Base-by-base conservation (phyloP, 2,888 invertebrate species). In the Byasa hedistus region DNA sequence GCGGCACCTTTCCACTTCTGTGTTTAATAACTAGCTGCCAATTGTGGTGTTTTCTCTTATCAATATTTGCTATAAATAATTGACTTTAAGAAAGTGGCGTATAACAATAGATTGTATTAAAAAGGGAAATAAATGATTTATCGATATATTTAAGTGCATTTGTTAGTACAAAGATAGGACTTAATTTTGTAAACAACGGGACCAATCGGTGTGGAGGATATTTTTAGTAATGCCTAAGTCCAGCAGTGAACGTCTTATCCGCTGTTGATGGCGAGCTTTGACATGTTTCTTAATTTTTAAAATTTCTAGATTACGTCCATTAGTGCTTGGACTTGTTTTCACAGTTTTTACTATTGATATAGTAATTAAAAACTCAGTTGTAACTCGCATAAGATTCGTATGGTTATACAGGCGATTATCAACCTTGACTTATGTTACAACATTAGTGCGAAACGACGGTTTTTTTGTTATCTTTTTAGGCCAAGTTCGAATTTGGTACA, bases 401-500 rank as follows among this genome's bases (percentile, higher is more conserved):
- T 22, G 15, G 2, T 15, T 15, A 54, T 22, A 54, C 21, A 22
- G 52, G 22, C 15, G 22, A 22, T 54, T 54, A 54, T 54, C 52
- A 54, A 54, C 52, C 22, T 54, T 54, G 22, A 22, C 51, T 39
- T 39, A 39, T 39, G 39, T 39, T 39, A 39, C 36, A 36, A 36
- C 39, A 39, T 15, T 39, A 12, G 1, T 39, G 39, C 39, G 39
- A 39, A 39, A 39, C 39, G 39, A 15, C 39, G 39, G 10, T 39
- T 39, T 15, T 39, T 39, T 39, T 32, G 32, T 86, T 86, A 85
- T 85, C 84, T 75, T 84, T 82, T 79, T 79, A 76, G 82, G 79
- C 76, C 84, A 81, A 80, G 80, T 85, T 84, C 76, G 74, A 72
- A 72, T 39, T 39, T 15, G 3, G 39, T 39, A 39, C 39, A 39